Evolutionary conservation across 2,113 vertebrate species (phyloP), one percentile per base, ranked within the genome.

Genomic region (Lepidothrix coronata): DNA sequence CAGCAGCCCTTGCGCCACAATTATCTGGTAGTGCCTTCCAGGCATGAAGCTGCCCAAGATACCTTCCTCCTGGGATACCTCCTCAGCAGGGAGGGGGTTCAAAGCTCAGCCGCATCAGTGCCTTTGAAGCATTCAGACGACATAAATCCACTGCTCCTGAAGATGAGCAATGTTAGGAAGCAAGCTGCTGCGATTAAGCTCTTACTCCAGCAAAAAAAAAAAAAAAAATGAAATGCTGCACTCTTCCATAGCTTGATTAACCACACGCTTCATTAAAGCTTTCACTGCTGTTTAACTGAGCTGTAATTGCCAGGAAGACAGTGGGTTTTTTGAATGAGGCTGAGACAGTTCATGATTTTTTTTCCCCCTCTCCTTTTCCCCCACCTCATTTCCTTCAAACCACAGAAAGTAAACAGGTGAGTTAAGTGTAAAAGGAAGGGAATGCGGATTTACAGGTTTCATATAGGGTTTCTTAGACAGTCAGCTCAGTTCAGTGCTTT

Each of bases 41-140:
- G 94, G 78, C 84, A 88, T 9, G 49, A 83, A 61, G 59, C 89
- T 81, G 80, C 85, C 80, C 77, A 33, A 59, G 70, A 68, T 41
- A 8, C 84, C 92, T 84, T 93, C 79, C 94, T 94, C 90, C 76
- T 27, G 78, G 91, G 89, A 83, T 12, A 14, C 22, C 59, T 49
- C 62, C 70, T 79, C 95, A 89, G 73, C 81, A 93, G 96, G 93
- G 85, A 87, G 73, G 10, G 63, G 52, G 70, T 86, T 97, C 93
- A 96, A 96, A 97, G 95, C 63, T 73, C 67, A 72, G 79, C 51
- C 9, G 4, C 92, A 75, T 61, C 74, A 27, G 54, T 7, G 46
- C 75, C 48, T 73, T 82, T 67, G 72, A 80, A 90, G 96, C 72
- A 52, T 48, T 89, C 51, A 59, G 80, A 91, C 6, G 23, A 71